These are phyloP conservation scores for Cyrtorhinus lividipennis DNA, from an alignment of 1,140 invertebrate genomes.

Conservation along the genomic window DNA sequence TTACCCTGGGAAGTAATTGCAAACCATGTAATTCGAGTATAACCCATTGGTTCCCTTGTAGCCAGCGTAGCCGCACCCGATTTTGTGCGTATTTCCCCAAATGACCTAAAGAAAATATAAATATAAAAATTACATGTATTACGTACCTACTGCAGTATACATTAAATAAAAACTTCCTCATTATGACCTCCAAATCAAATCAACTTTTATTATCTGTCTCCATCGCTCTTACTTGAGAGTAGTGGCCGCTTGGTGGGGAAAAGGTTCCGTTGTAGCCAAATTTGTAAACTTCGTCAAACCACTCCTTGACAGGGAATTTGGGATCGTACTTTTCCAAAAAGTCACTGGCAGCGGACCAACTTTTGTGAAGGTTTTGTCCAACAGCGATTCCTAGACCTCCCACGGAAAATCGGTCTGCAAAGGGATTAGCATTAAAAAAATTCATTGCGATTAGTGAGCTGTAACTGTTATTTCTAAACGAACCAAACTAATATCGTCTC, in stretches of 20 bases:
- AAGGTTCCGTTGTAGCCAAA: background rate
- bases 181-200: background rate
- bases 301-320: no score
- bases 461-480: no score
- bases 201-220: background rate
- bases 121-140: background rate
- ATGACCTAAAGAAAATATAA: background rate
- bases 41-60: background rate
- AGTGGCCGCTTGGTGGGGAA: background rate
- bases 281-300: background rate
- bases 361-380: no score
- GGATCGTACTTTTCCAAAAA: no score
- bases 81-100: background rate
- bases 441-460: no score
- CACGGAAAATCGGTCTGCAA: no score
- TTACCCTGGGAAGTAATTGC: slow-evolving; percentile 1
- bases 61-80: background rate
- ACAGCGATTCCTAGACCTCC: no score
- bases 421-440: no score
- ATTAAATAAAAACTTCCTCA: background rate
- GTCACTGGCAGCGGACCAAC: no score
- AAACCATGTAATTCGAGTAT: background rate
- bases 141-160: no score
- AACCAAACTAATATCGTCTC: background rate
- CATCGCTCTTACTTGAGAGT: background rate